Evolutionary conservation across 2,113 vertebrate species (phyloP).

Genomic region (Diphyllodes magnificus): DNA sequence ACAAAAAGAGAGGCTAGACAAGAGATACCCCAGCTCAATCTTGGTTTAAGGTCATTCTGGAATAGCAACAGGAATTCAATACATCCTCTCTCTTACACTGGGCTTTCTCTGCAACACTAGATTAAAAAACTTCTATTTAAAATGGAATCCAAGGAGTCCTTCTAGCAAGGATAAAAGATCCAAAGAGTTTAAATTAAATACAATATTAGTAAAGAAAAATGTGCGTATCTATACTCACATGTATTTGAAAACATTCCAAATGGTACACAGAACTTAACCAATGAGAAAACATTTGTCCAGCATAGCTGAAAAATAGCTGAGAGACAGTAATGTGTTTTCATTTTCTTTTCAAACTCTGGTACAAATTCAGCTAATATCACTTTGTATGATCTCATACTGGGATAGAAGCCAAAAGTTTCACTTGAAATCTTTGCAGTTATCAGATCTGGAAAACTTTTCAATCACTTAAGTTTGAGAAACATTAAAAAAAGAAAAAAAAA

Average conservation of each 20-base stretch:
- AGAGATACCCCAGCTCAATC: not conserved
- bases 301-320: not conserved
- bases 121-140: not conserved
- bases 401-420: slow-evolving; percentile 59
- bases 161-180: not conserved
- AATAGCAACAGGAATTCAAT: not conserved
- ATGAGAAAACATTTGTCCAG: not conserved
- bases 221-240: not conserved
- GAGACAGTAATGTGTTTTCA: not conserved
- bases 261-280: not conserved
- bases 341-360: slow-evolving; percentile 17
- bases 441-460: slow-evolving; percentile 63
- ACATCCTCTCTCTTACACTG: not conserved
- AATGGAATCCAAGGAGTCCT: not conserved
- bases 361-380: slow-evolving; percentile 39
- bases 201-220: not conserved
- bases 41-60: not conserved
- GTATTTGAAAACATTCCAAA: not conserved
- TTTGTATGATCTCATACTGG: slow-evolving; percentile 51
- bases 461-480: slow-evolving; percentile 40
- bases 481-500: not conserved
- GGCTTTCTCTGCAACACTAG: not conserved
- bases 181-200: not conserved
- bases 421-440: slow-evolving; percentile 59
- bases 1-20: not conserved